phyloP scores from a whole-genome alignment of 2,888 invertebrate genomes.

The Drosophila yooni region DNA sequence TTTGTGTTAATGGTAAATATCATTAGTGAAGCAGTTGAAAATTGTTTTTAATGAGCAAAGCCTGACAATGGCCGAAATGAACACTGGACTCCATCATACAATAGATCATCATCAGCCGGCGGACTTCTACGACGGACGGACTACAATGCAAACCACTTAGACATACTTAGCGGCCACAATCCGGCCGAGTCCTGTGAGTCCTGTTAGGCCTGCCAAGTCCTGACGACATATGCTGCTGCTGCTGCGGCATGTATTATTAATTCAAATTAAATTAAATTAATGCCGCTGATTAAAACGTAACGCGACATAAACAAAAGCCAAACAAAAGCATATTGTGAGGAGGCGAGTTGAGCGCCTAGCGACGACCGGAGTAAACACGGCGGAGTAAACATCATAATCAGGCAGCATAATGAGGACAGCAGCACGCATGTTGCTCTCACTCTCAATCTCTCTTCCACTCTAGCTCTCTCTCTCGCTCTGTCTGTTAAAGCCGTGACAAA shows the following conservation, averaged over 20 bases:
- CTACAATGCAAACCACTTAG: slow-evolving; percentile 68
- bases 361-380: slow-evolving; percentile 22
- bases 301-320: slow-evolving; percentile 61
- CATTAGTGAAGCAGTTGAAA: slow-evolving; percentile 47
- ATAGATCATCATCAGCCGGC: slow-evolving; percentile 55
- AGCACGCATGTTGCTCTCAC: slow-evolving; percentile 20
- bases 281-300: slow-evolving; percentile 72
- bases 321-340: slow-evolving; percentile 40
- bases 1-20: slow-evolving; percentile 16
- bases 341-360: slow-evolving; percentile 33
- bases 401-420: slow-evolving; percentile 19
- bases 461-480: no score
- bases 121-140: slow-evolving; percentile 16
- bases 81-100: slow-evolving; percentile 54
- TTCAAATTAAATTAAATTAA: slow-evolving; percentile 81
- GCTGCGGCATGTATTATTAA: slow-evolving; percentile 59
- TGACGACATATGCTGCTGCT: slow-evolving; percentile 14
- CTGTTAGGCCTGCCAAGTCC: background rate
- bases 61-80: slow-evolving; percentile 29
- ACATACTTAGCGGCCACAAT: slow-evolving; percentile 62
- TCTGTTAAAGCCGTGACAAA: slow-evolving; percentile 53
- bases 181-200: slow-evolving; percentile 2
- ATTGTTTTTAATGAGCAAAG: slow-evolving; percentile 69
- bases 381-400: slow-evolving; percentile 63
- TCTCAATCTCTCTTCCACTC: no score